These are phyloP conservation scores for Platyura marginata DNA, from an alignment of 1,140 invertebrate genomes.

Conservation along the genomic window DNA sequence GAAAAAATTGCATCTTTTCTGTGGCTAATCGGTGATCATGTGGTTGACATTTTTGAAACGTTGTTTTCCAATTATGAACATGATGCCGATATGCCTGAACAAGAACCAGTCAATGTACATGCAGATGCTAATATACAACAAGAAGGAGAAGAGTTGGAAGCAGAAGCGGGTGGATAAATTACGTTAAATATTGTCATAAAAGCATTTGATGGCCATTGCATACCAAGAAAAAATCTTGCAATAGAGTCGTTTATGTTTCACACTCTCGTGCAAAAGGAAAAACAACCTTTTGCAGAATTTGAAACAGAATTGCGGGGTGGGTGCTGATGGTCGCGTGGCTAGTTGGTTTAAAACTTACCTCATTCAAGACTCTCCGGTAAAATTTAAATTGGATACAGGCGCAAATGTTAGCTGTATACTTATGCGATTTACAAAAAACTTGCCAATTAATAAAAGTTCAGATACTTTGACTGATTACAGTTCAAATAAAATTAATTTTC, in stretches of 20 bases:
- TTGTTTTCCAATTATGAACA: not conserved
- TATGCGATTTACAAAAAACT: too few species aligned
- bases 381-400: too few species aligned
- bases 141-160: not conserved
- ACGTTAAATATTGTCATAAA: constrained; percentile 2
- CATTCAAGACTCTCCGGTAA: too few species aligned
- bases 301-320: constrained; percentile 5
- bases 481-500: too few species aligned
- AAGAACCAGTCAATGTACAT: not conserved
- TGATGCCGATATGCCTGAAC: too few species aligned
- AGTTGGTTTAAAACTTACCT: too few species aligned
- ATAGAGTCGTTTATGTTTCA: constrained; percentile 6
- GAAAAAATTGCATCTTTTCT: not conserved
- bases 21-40: not conserved
- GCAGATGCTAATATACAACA: not conserved
- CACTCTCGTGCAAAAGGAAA: constrained; percentile 3
- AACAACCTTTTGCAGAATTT: constrained; percentile 7
- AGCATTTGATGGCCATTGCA: constrained; percentile 4
- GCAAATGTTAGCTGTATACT: too few species aligned
- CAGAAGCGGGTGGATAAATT: too few species aligned
- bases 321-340: too few species aligned
- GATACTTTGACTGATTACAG: too few species aligned
- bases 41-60: not conserved
- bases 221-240: constrained; percentile 2
- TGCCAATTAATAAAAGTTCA: too few species aligned